Evolutionary conservation across 2,797 vertebrate species (phyloP), one percentile per base, ranked within the genome.

Genomic region (Calcarius lapponicus): DNA sequence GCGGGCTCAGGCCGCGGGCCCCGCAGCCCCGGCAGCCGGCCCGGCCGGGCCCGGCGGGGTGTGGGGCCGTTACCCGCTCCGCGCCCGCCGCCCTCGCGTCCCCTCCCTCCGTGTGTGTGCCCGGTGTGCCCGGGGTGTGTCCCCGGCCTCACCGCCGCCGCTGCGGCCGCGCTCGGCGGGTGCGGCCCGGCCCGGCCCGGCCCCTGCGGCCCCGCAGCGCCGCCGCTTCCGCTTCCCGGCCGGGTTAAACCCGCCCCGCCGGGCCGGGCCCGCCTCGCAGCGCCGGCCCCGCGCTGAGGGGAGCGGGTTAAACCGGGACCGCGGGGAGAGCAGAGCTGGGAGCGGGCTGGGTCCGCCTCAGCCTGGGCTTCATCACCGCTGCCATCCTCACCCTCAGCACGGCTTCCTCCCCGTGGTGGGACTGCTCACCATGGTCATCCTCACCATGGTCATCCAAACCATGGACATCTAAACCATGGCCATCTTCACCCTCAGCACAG

Each of bases 321-420:
- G 15, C 6, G 17, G 3, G 10, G 13, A 3, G 2, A 1, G 16
- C 17, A 3, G 2, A 1, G 16, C 17, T 7, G 17, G 17, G 8
- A 3, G 50, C 17, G 29, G 29, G 12, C 3, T 19, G 29, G 29
- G 51, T 19, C 11, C 6, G 18, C 8, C 0, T 7, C 11, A 0
- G 8, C 20, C 19, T 9, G 61, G 2, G 14, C 57, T n/a, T 8
- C 57, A 17, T 89, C 32, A 1, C 8, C 10, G 5, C 3, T 3
- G 0, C 19, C 54, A 3, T 16, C 32, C 21, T 57, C 21, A 24
- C 9, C 54, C 54, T 31, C 51, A 5, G 53, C 53, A 22, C 9
- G 50, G 50, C 48, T 28, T 50, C 47, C 48, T 50, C 15, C 25
- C 48, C 15, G 2, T 13, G 45, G 20, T 48, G 48, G 26, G 48